Evolutionary conservation across 2,113 vertebrate species (phyloP), one percentile per base, ranked within the genome.

Genomic region (Tilapia sparmanii): DNA sequence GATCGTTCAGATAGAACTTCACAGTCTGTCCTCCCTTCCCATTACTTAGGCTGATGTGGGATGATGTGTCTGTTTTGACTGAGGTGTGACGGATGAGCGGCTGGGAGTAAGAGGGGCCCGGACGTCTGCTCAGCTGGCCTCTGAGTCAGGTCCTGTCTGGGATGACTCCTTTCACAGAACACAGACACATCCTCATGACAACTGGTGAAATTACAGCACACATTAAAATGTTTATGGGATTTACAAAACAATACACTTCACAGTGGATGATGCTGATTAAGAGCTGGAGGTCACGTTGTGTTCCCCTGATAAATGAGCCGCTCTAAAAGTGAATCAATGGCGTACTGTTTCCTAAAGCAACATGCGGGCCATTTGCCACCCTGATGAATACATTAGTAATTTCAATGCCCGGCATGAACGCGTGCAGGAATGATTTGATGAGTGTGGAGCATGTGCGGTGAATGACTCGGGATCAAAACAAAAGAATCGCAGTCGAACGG

Each of bases 91-190:
- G 40, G 87, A 76, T 88, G 73, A 89, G 80, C 42, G 40, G 82
- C 11, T 50, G 79, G 84, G 61, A 54, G 52, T 52, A 29, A 18
- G 31, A 35, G 26, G 81, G 84, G 86, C 85, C 80, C 33, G 78
- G 82, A 78, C 47, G 54, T 76, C 68, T 83, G 87, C 66, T 84
- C 57, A 57, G 76, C 84, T 78, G 87, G 61, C 86, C 68, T 84
- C 86, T 96, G 94, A 95, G 84, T 95, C 94, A 95, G 88, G 87
- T 57, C 71, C 47, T 55, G 88, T 91, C 92, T 93, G 82, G 47
- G 71, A 92, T 95, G 94, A 95, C 93, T 94, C 83, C 71, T 85
- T 88, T 42, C 55, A 73, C 54, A 81, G 59, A 82, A 68, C 82
- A 87, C 81, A 86, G 6, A 87, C 38, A 87, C 33, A 87, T 12